Conservation (phyloP, 2,797 vertebrate genomes). For the Oreochromis grahami region DNA sequence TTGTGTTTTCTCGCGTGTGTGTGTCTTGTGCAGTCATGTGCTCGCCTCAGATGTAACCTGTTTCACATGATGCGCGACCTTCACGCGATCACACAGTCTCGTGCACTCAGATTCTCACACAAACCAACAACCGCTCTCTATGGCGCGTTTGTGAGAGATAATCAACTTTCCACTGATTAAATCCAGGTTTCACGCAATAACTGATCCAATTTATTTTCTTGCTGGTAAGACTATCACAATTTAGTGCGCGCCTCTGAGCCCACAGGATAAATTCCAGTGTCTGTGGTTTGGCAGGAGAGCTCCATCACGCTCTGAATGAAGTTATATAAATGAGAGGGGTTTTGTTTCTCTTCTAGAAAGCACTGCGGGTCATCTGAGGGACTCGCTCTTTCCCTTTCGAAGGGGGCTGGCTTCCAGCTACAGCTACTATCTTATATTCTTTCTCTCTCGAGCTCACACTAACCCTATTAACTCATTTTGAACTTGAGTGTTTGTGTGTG, state of each 20-base stretch:
- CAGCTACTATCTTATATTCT: slow-evolving; percentile 1
- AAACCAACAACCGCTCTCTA: background rate
- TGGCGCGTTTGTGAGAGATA: background rate
- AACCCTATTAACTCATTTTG: slow-evolving; percentile 37
- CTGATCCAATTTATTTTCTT: slow-evolving; percentile 12
- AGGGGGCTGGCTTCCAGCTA: slow-evolving; percentile 14
- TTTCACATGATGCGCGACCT: slow-evolving; percentile 26
- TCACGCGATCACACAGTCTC: background rate
- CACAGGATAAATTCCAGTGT: background rate
- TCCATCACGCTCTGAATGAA: background rate
- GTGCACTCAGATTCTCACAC: background rate
- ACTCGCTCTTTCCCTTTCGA: slow-evolving; percentile 12
- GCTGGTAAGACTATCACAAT: background rate
- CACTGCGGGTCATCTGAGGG: slow-evolving; percentile 16
- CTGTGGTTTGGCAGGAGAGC: slow-evolving; percentile 1
- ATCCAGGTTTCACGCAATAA: slow-evolving; percentile 11
- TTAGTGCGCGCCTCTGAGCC: background rate
- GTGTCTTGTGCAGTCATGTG: slow-evolving; percentile 14
- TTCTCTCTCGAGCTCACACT: background rate
- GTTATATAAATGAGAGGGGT: slow-evolving; percentile 18
- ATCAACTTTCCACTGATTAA: slow-evolving; percentile 42
- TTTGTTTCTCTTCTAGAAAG: slow-evolving; percentile 37
- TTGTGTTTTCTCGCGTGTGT: background rate
- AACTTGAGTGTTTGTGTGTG: background rate
- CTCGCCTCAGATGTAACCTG: slow-evolving; percentile 18